These are phyloP conservation scores for Bimastos eiseni DNA, from an alignment of 2,888 invertebrate genomes.

Conservation along the genomic window DNA sequence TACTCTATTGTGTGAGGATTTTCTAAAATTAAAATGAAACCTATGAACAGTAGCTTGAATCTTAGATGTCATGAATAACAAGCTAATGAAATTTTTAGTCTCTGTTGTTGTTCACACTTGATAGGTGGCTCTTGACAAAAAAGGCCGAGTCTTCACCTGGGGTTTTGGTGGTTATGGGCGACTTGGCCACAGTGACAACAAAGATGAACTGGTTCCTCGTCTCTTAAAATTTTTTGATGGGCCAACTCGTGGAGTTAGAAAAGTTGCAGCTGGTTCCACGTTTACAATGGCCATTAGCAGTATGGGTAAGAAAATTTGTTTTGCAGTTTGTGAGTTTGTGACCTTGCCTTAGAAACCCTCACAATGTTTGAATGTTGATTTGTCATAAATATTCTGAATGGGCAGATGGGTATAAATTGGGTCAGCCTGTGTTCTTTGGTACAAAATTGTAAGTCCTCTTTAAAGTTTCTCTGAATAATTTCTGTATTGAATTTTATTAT, in stretches of 20 bases:
- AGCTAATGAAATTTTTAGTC: neutral
- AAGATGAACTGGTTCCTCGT: slow-evolving; percentile 82
- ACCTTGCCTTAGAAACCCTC: no score
- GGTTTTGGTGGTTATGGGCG: slow-evolving; percentile 94
- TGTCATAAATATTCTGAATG: no score
- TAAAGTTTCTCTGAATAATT: no score
- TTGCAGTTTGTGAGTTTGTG: neutral
- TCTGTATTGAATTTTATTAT: no score
- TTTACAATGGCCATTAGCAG: slow-evolving; percentile 85
- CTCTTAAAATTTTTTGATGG: slow-evolving; percentile 71
- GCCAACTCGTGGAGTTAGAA: slow-evolving; percentile 79
- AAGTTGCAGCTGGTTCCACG: slow-evolving; percentile 81
- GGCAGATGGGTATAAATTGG: no score
- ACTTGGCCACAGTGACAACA: slow-evolving; percentile 87
- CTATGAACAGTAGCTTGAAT: no score
- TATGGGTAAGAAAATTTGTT: slow-evolving; percentile 66
- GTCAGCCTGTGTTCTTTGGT: no score
- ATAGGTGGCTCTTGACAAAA: slow-evolving; percentile 85
- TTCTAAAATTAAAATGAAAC: no score
- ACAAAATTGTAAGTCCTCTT: no score
- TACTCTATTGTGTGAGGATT: no score
- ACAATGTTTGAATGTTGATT: no score
- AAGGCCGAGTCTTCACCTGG: slow-evolving; percentile 88
- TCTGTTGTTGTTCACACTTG: slow-evolving; percentile 39
- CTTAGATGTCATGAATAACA: no score